Evolutionary conservation across 2,888 invertebrate genomes (phyloP), one percentile per base, ranked within the genome.

Genomic region (Cerceris rybyensis): DNA sequence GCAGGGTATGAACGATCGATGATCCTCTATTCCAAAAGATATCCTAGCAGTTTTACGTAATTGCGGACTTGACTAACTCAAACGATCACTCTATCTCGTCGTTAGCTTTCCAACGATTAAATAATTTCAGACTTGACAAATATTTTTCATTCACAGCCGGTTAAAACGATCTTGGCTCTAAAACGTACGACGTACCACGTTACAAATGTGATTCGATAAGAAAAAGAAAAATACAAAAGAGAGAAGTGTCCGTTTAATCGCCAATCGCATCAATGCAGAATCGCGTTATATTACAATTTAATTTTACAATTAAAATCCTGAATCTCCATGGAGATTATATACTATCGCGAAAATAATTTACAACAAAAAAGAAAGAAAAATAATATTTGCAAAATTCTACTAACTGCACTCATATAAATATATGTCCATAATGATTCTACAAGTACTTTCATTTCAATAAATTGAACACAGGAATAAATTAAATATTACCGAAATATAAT

Each of bases 131-230:
- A 67, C 68, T 78, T 66, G 41, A 60, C 65, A 60, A 76, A 79
- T 71, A 75, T 65, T 68, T 61, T 50, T 46, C 71, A 67, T 71
- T 82, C 81, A 81, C 79, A 82, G 79, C 79, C 82, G 67, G 58
- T 77, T 74, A 70, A 59, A 72, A 67, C 52, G 61, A 70, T 73
- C 60, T 72, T 75, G 65, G 64, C 50, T 67, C 54, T 17, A 69
- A 68, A 60, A 55, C 55, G 61, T 64, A 54, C 52, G 46, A 57
- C 59, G n/a, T 46, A 65, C 6, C 41, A 9, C 39, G 54, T 41
- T 59, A 49, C 57, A 52, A 41, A 63, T 55, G n/a, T 42, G 43
- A 71, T 43, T 9, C 46, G 50, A 64, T 63, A 46, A 57, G 46
- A 60, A 61, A 61, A 17, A 57, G 49, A 43, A 46, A 28, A 28